Conservation (phyloP, 37 sponge, comb jelly and placozoan genomes). For the Halichondria panicea region DNA sequence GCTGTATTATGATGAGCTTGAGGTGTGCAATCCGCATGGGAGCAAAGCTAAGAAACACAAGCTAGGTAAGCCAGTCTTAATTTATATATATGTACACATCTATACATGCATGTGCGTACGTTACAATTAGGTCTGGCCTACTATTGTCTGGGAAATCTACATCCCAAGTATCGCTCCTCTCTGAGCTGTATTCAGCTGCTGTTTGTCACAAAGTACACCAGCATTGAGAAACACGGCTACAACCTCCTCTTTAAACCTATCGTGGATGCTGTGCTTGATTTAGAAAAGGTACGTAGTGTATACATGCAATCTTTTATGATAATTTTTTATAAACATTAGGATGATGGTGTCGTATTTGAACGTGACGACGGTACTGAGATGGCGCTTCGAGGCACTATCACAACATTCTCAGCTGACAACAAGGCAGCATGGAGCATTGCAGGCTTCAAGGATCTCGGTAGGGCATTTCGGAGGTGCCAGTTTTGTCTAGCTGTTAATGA, state of each 20-base stretch:
- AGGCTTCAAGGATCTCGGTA: slow-evolving; percentile 45
- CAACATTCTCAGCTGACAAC: slow-evolving; percentile 56
- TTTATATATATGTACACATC: background rate
- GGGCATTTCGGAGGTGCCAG: slow-evolving; percentile 55
- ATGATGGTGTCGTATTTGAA: slow-evolving; percentile 24
- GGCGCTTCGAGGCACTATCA: slow-evolving; percentile 42
- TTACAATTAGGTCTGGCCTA: slow-evolving; percentile 42
- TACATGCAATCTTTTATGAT: background rate
- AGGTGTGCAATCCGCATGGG: slow-evolving; percentile 66
- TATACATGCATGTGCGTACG: background rate
- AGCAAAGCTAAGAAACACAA: slow-evolving; percentile 57
- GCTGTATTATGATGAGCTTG: slow-evolving; percentile 67
- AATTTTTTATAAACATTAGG: slow-evolving; percentile 13
- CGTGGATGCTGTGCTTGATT: slow-evolving; percentile 20
- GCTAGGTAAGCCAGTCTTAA: slow-evolving; percentile 29
- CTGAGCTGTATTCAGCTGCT: slow-evolving; percentile 36
- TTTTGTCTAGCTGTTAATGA: slow-evolving; percentile 48
- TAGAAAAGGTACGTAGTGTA: slow-evolving; percentile 34
- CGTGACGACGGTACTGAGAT: slow-evolving; percentile 2
- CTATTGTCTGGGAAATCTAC: slow-evolving; percentile 41
- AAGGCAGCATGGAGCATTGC: slow-evolving; percentile 34
- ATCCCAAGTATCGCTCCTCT: slow-evolving; percentile 35
- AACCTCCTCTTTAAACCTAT: slow-evolving; percentile 41
- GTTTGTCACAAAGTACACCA: slow-evolving; percentile 11
- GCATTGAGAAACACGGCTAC: slow-evolving; percentile 35